These are phyloP conservation scores for Hycleus cichorii DNA, from an alignment of 1,140 invertebrate genomes.

Conservation along the genomic window DNA sequence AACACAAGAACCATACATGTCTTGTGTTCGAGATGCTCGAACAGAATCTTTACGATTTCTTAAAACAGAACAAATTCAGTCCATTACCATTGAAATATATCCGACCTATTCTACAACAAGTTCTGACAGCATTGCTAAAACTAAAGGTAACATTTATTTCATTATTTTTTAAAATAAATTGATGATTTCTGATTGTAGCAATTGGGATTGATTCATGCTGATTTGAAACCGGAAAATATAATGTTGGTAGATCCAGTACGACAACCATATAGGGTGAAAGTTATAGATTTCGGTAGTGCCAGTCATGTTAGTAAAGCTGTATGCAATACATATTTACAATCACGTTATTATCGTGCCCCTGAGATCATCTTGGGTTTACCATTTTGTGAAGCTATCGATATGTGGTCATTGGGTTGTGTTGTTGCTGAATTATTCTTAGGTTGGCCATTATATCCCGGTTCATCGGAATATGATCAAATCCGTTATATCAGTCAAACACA, in stretches of 20 bases:
- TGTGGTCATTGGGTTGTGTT: constrained; percentile 99
- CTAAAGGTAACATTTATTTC: constrained; percentile 62
- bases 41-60: constrained; percentile 99
- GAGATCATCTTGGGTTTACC: constrained; percentile 97
- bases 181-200: constrained; percentile 51
- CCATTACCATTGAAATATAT: constrained; percentile 97
- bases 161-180: constrained; percentile 6
- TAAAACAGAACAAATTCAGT: constrained; percentile 99
- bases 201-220: constrained; percentile 97
- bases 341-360: constrained; percentile 96
- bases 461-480: constrained; percentile 99
- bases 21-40: constrained; percentile 99
- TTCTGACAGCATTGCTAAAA: constrained; percentile 95
- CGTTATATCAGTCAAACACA: constrained; percentile 83
- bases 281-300: constrained; percentile 99
- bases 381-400: constrained; percentile 99
- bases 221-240: constrained; percentile 99
- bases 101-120: constrained; percentile 97
- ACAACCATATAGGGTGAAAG: constrained; percentile 95
- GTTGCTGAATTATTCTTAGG: constrained; percentile 98
- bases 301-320: constrained; percentile 99
- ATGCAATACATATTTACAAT: constrained; percentile 98
- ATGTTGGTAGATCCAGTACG: constrained; percentile 97
- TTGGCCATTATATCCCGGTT: constrained; percentile 99
- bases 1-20: constrained; percentile 99